Evolutionary conservation across 2,888 invertebrate species (phyloP).

Genomic region (Pristionchus exspectatus): DNA sequence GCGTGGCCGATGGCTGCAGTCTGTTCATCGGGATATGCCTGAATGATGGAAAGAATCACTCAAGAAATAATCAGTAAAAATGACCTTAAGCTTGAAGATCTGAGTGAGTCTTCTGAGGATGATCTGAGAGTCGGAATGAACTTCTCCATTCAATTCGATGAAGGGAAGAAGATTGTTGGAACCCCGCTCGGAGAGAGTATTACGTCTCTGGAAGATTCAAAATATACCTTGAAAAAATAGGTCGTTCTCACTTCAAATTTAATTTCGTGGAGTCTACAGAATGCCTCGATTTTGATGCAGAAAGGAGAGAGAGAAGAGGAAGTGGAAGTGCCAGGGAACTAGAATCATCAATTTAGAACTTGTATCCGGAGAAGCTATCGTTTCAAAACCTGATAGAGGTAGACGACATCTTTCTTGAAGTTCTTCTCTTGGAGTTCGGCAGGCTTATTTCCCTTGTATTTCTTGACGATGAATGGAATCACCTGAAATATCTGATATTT

Average conservation of each 20-base stretch:
- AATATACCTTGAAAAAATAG: too few relatives aligned
- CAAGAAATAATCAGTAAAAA: background rate
- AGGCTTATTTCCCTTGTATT: background rate
- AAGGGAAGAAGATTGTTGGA: conserved; percentile 65
- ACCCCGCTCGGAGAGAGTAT: conserved; percentile 60
- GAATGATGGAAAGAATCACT: background rate
- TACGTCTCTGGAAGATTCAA: conserved; percentile 46
- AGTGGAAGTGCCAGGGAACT: conserved; percentile 72
- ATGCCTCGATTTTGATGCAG: conserved; percentile 76
- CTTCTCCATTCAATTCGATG: conserved; percentile 69
- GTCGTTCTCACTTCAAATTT: conserved; percentile 69
- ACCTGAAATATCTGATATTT: background rate
- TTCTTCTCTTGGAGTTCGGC: conserved; percentile 55
- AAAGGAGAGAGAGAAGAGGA: conserved; percentile 75
- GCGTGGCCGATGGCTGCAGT: conserved; percentile 28
- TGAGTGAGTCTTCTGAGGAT: conserved; percentile 64
- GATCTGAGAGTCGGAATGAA: conserved; percentile 68
- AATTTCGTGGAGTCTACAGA: conserved; percentile 72
- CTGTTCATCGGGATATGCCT: conserved; percentile 26
- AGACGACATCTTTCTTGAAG: conserved; percentile 73
- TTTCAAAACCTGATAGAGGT: conserved; percentile 66
- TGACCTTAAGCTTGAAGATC: conserved; percentile 60
- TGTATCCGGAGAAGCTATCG: background rate
- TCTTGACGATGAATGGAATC: conserved; percentile 20
- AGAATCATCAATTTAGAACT: background rate